phyloP scores from a whole-genome alignment of 2,113 vertebrate genomes.

The Psammodynastes pulverulentus region DNA sequence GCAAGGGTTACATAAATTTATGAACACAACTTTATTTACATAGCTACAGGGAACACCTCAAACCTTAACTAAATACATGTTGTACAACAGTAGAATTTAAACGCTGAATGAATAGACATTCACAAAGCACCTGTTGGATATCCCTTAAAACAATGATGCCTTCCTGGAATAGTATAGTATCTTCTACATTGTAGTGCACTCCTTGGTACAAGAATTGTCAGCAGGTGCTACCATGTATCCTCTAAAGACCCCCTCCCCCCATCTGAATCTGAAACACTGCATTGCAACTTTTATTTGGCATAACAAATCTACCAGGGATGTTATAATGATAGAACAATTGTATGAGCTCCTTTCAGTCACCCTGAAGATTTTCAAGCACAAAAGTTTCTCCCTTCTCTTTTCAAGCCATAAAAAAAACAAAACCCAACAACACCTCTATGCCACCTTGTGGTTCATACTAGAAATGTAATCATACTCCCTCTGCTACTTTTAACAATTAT shows the following conservation, averaged over 20 bases:
- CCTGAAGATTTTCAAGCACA: rapidly evolving
- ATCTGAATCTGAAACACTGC: not conserved
- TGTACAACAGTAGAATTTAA: not conserved
- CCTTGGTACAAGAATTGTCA: not conserved
- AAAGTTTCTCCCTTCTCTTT: not conserved
- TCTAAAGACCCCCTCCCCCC: not conserved
- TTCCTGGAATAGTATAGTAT: not conserved
- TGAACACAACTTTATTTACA: not conserved
- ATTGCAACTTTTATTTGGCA: rapidly evolving
- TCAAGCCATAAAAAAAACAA: not conserved
- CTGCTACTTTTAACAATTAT: conserved; percentile 34
- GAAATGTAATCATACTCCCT: not conserved
- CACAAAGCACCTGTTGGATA: not conserved
- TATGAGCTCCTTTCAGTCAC: not conserved
- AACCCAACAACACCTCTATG: not conserved
- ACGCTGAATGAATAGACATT: not conserved
- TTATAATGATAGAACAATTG: not conserved
- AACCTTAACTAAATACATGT: not conserved
- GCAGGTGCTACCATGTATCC: not conserved
- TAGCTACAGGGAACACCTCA: not conserved
- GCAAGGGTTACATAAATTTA: not conserved
- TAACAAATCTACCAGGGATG: not conserved
- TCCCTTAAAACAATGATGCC: not conserved
- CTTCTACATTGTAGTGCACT: not conserved
- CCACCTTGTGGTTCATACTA: not conserved